Evolutionary conservation across 2,797 vertebrate genomes (phyloP), one percentile per base, ranked within the genome.

Genomic region (Arremon aurantiirostris): DNA sequence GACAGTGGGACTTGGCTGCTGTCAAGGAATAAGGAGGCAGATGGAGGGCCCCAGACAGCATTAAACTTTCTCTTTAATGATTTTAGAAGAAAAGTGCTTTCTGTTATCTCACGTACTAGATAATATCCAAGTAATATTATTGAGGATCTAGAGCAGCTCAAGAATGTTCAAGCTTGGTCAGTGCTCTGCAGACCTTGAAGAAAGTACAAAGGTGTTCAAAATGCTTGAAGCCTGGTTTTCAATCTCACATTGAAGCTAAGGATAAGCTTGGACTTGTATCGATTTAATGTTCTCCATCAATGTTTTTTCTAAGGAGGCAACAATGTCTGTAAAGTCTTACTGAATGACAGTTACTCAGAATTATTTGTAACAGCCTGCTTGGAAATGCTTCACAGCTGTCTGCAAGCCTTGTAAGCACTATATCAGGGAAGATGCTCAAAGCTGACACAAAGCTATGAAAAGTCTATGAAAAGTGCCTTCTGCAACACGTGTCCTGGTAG

Each of bases 281-380:
- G 13, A 92, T 89, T 92, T 75, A 56, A 39, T 82, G 35, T 64
- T 81, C 78, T 82, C 39, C 14, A 23, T 93, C 60, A 75, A 8
- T 77, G 70, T 22, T 28, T 90, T 61, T 69, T 46, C 64, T 70
- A 89, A 94, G 61, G n/a, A 78, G 72, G 57, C 57, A 78, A 41
- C 15, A 44, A 69, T 18, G 72, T 85, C 65, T 75, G 44, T 57
- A 52, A 80, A 71, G 44, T 12, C 35, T 55, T 75, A 22, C 49
- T 93, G 90, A 94, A 80, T 71, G 75, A 61, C 37, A 85, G 56
- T 55, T 82, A 64, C 37, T 82, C 69, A 50, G 64, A 61, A 76
- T 76, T 86, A 73, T 86, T 94, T 91, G 71, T 77, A 89, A 32
- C 32, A 23, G 26, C 22, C 27, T 64, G 3, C 47, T 78, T 65